Conservation (phyloP, 1,140 invertebrate species). For the Drosophila tsacasi region DNA sequence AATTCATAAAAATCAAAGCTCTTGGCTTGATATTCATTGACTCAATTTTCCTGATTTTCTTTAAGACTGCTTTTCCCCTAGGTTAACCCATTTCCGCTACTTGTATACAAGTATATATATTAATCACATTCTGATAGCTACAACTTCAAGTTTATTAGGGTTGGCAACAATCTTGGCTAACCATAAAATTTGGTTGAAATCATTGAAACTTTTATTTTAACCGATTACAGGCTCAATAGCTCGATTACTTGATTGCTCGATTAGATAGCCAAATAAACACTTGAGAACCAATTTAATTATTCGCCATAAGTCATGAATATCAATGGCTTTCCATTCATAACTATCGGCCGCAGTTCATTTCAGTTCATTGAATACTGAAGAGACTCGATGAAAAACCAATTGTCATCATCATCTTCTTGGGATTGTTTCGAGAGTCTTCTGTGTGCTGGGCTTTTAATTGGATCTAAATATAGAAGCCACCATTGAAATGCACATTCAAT, state of each 20-base stretch:
- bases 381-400: conserved; percentile 54
- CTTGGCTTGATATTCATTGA: background rate
- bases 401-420: conserved; percentile 39
- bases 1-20: background rate
- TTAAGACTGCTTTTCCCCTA: background rate
- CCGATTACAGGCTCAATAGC: background rate
- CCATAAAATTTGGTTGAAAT: background rate
- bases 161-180: conserved; percentile 10
- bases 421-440: conserved; percentile 17
- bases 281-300: conserved; percentile 19
- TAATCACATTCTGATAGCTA: background rate
- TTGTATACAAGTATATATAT: background rate
- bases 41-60: background rate
- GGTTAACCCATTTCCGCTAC: background rate
- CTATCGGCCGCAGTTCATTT: conserved; percentile 27
- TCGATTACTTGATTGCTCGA: conserved; percentile 10
- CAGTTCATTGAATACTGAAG: conserved; percentile 30
- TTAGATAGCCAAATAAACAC: conserved; percentile 33
- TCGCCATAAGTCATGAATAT: conserved; percentile 18
- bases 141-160: background rate
- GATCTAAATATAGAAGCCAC: conserved; percentile 75
- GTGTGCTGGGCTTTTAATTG: conserved; percentile 62
- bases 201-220: conserved; percentile 43
- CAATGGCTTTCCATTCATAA: conserved; percentile 40
- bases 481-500: conserved; percentile 56